Base-by-base conservation (phyloP, 2,888 invertebrate genomes). In the Thereva nobilitata region DNA sequence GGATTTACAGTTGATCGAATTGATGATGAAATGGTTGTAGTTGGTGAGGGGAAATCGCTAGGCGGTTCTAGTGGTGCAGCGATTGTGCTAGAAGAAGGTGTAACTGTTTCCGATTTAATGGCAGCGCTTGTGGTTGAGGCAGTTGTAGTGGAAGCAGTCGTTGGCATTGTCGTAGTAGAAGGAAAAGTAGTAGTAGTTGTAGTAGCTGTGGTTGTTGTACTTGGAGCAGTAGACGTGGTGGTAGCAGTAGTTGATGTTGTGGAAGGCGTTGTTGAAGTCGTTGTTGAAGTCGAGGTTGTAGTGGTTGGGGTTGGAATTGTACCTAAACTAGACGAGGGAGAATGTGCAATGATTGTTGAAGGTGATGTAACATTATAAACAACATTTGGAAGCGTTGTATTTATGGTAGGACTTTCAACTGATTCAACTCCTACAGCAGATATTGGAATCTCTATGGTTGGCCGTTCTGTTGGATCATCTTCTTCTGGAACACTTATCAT, bases 1-100 rank as follows among this genome's bases (percentile, higher is more conserved):
- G 80, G 77, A 69, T 79, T 74, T 1, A 77, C 75, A 0, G 79
- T 79, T 6, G 80, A 80, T 9, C 77, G 75, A 50, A 79, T 75
- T 0, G 83, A 83, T 9, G 83, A 82, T 4, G 83, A 79, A 72
- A 82, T 79, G 0, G 85, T 84, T 38, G 84, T 84, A 8, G 83
- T 79, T 47, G 23, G 5, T 49, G 45, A 9, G 56, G 8, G 23
- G 23, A 12, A 37, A 37, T 59, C 37, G 45, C 41, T 35, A 61
- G 78, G 4, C 6, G 4, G 53, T 41, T 23, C 66, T 66, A n/a
- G 73, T 71, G 74, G 72, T 23, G 77, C 73, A 41, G 75, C 71
- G 57, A 76, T 74, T 6, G 76, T 75, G 40, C 77, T 80, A 1
- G 83, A 75, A 10, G 84, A 83, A 5, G 83, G 84, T 4, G 84